phyloP scores from a whole-genome alignment of 2,888 invertebrate species.

The Rapana venosa region DNA sequence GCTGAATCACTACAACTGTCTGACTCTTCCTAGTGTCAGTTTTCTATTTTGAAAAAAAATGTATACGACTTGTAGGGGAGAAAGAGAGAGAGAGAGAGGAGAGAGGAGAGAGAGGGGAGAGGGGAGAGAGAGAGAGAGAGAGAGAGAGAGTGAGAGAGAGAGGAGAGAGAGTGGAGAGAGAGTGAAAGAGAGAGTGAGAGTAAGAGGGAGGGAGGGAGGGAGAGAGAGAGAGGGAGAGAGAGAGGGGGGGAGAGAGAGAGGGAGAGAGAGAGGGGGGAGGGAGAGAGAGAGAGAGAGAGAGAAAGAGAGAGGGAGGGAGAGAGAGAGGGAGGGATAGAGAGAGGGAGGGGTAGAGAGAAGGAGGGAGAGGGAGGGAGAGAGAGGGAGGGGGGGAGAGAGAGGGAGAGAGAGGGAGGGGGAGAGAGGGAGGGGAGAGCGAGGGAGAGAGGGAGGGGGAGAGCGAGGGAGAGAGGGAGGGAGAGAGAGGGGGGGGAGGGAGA shows the following conservation, averaged over 20 bases:
- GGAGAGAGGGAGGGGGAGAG: not conserved
- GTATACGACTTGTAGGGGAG: too few relatives aligned
- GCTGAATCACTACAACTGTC: too few relatives aligned
- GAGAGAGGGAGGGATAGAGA: too few relatives aligned
- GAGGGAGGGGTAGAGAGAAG: too few relatives aligned
- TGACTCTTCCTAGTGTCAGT: too few relatives aligned
- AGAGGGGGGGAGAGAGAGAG: not conserved
- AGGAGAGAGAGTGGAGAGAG: not conserved
- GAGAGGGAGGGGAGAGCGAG: not conserved
- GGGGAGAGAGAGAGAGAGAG: slow-evolving; percentile 4
- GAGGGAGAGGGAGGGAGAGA: not conserved
- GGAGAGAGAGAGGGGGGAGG: not conserved
- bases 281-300: not conserved
- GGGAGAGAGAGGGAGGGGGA: not conserved
- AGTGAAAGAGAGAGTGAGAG: slow-evolving; percentile 30
- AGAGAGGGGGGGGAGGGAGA: not conserved
- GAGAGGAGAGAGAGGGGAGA: not conserved
- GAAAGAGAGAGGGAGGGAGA: not conserved
- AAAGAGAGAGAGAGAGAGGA: not conserved
- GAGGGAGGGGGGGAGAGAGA: not conserved
- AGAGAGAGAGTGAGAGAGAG: slow-evolving; percentile 23
- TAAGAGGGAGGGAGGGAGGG: slow-evolving; percentile 23
- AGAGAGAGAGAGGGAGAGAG: slow-evolving; percentile 25
- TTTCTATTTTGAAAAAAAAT: too few relatives aligned
- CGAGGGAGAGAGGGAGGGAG: not conserved